Evolutionary conservation across 2,113 vertebrate species (phyloP), one percentile per base, ranked within the genome.

Genomic region (Lagopus leucura): DNA sequence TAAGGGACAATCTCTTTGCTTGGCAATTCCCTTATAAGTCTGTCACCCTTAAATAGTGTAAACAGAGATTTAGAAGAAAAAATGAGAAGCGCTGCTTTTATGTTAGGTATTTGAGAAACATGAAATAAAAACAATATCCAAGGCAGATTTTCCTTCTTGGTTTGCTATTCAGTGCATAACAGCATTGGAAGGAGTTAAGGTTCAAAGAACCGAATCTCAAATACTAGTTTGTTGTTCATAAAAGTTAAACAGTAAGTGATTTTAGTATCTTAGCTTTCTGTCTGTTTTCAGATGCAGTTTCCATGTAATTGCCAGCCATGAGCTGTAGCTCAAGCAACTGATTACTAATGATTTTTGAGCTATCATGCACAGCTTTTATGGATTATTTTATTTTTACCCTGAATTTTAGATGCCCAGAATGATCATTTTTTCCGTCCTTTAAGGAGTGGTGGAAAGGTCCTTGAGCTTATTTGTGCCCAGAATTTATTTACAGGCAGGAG

Each of bases 181-280:
- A 82, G 28, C 36, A 43, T 14, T 54, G 40, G 30, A 90, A 91
- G 34, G 43, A 80, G 16, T 27, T 48, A 34, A 47, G 21, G 14
- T 73, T 93, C 70, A 67, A 91, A 85, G 32, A 89, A 93, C 21
- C 45, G 22, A 67, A 38, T 92, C 38, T 70, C n/a, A 34, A 79
- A 67, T 36, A 14, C 15, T 82, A 77, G 40, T 80, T 64, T 72
- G 54, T 50, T 93, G 47, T 82, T 88, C 28, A 54, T 42, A 82
- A 40, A 81, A 86, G 34, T n/a, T 28, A 61, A 80, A 82, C 4
- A 75, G 8, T 77, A 70, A 11, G 25, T 73, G 6, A 82, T 80
- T 95, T 89, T 89, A 58, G 32, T 30, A 86, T 24, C 50, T 84
- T 72, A 82, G 14, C 20, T 69, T 71, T 45, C 6, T 86, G 74